Evolutionary conservation across 2,888 invertebrate genomes (phyloP).

Genomic region (Brenthis ino): DNA sequence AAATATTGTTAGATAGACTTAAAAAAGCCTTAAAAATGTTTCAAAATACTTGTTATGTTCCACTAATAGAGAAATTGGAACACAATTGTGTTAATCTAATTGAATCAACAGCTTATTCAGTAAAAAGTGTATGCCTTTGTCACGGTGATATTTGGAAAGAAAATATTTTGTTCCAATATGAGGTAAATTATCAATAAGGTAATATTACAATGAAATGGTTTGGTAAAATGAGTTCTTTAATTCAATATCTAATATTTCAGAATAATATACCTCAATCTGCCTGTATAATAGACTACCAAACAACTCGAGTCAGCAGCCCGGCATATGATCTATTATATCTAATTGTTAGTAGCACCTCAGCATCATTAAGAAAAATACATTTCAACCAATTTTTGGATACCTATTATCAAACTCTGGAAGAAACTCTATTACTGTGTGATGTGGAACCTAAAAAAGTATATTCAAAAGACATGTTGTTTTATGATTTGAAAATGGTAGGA

Average conservation of each 20-base stretch:
- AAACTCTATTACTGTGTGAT: constrained; percentile 44
- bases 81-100: constrained; percentile 52
- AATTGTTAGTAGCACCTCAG: constrained; percentile 61
- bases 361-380: constrained; percentile 50
- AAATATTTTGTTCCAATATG: constrained; percentile 69
- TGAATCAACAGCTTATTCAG: constrained; percentile 47
- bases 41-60: constrained; percentile 51
- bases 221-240: neutral
- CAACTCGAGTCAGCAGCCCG: constrained; percentile 60
- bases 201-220: neutral
- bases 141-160: constrained; percentile 79
- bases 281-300: constrained; percentile 73
- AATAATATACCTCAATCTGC: constrained; percentile 54
- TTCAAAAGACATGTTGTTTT: constrained; percentile 53
- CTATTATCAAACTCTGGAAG: constrained; percentile 59
- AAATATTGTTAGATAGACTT: constrained; percentile 64
- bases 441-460: constrained; percentile 52
- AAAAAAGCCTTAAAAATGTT: constrained; percentile 60
- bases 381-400: constrained; percentile 53
- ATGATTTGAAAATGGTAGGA: constrained; percentile 60
- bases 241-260: constrained; percentile 46
- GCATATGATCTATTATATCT: constrained; percentile 68
- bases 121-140: constrained; percentile 58
- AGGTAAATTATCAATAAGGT: constrained; percentile 48
- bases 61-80: constrained; percentile 52